Evolutionary conservation across 2,113 vertebrate genomes (phyloP), one percentile per base, ranked within the genome.

Genomic region (Limnothrissa miodon): DNA sequence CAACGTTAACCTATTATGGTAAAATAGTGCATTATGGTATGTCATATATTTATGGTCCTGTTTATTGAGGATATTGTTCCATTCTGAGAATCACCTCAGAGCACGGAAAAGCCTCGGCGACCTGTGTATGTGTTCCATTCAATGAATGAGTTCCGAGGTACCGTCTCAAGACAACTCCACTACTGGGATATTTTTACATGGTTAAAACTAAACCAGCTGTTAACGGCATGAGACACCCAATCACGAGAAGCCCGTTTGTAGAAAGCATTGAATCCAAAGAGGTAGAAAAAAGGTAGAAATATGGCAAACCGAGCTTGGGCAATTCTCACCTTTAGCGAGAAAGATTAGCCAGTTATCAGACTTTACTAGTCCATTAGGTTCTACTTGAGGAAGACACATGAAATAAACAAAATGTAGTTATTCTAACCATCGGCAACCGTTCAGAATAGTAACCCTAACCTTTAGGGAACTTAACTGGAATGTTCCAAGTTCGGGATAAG

Each of bases 61-160:
- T 80, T 87, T 85, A 78, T 87, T 87, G 25, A 85, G 80, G 81
- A 87, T 85, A 82, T 44, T 15, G 33, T 78, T 78, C 85, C 82
- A 86, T 87, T 85, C 39, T 80, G 80, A 85, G 82, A 85, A 23
- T 51, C 62, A 25, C 46, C 70, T 17, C 39, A n/a, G 81, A 62
- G 78, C 19, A 46, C 80, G 82, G 74, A 80, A 85, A 85, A 48
- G 51, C 29, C 80, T 29, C 46, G 45, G 39, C n/a, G 80, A 80
- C 80, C 80, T 46, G 29, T 70, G 62, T 36, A 29, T 29, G 11
- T 70, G 62, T 70, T 36, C 17, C 10, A 25, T 66, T 66, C 62
- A 33, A 15, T 70, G 62, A 70, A 70, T 70, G 62, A 29, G 33
- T 42, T 39, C 80, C 51, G 39, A 15, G 39, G 2, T 42, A 15